A percentile compares a stretch with the other conserved stretches of the same genome.
Evolutionary conservation across 2,113 vertebrate genomes (phyloP).

Genomic region (Pseudorasbora parva): DNA sequence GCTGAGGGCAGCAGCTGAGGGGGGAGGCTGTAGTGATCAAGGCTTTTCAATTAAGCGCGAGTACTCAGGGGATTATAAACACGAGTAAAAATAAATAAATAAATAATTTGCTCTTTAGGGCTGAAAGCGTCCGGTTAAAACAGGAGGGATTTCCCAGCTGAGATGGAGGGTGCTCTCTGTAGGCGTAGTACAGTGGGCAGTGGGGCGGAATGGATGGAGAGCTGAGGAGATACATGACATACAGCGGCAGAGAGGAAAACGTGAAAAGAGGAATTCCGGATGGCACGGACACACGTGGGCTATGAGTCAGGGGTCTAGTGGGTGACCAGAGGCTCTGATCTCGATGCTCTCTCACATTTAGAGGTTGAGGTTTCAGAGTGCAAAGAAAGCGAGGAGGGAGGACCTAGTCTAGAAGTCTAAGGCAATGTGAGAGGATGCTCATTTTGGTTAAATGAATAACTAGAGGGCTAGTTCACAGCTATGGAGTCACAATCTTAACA

Average conservation of each 20-base stretch:
- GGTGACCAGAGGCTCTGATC: conserved; percentile 29
- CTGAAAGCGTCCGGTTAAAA: conserved; percentile 25
- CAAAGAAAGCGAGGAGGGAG: conserved; percentile 1
- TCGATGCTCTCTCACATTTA: conserved; percentile 5
- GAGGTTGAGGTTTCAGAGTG: not conserved
- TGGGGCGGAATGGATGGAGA: conserved; percentile 40
- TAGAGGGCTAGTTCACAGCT: not conserved
- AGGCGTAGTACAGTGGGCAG: conserved; percentile 9
- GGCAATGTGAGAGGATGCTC: not conserved
- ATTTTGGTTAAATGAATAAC: not conserved
- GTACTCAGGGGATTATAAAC: conserved; percentile 53
- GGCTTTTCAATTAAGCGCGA: conserved; percentile 48
- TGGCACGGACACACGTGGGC: conserved; percentile 26
- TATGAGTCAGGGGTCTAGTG: conserved; percentile 2
- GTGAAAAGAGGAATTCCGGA: conserved; percentile 9
- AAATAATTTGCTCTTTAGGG: conserved; percentile 21
- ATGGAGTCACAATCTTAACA: too few relatives aligned
- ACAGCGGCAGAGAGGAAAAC: conserved; percentile 14
- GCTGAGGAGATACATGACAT: conserved; percentile 30
- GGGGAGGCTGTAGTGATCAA: conserved; percentile 34
- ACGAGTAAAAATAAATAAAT: not conserved
- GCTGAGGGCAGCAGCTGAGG: conserved; percentile 18
- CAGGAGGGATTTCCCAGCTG: conserved; percentile 38
- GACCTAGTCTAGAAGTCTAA: not conserved
- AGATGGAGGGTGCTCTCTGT: not conserved